These are phyloP conservation scores for Phalera bucephala DNA, from an alignment of 2,888 invertebrate species.

Conservation along the genomic window DNA sequence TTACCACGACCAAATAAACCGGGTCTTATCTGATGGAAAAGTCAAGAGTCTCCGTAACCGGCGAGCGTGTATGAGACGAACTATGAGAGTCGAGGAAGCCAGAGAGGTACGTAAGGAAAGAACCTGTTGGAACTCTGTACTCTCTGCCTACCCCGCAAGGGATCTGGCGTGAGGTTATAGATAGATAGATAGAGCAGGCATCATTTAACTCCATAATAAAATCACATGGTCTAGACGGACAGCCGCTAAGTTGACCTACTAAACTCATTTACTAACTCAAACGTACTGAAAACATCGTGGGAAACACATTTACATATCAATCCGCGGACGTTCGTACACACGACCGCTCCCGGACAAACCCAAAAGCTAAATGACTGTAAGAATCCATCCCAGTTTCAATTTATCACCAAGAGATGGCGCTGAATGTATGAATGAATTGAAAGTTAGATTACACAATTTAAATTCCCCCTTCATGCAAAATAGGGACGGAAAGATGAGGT, in stretches of 20 bases:
- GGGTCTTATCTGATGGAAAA: too few relatives aligned
- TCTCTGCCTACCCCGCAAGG: too few relatives aligned
- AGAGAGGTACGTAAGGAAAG: too few relatives aligned
- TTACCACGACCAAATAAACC: too few relatives aligned
- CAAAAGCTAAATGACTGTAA: conserved; percentile 68
- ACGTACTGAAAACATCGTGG: conserved; percentile 30
- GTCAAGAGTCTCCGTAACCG: too few relatives aligned
- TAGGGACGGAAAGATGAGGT: conserved; percentile 80
- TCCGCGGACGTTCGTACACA: conserved; percentile 32
- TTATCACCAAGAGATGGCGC: conserved; percentile 80
- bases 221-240: conserved; percentile 6
- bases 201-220: conserved; percentile 1
- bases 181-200: too few relatives aligned
- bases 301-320: conserved; percentile 50
- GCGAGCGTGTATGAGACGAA: too few relatives aligned
- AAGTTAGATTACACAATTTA: conserved; percentile 84
- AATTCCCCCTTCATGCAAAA: conserved; percentile 83
- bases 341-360: conserved; percentile 33
- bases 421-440: conserved; percentile 83
- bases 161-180: too few relatives aligned
- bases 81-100: too few relatives aligned
- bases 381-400: conserved; percentile 77
- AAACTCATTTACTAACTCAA: conserved; percentile 18
- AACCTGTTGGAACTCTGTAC: too few relatives aligned
- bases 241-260: conserved; percentile 23